Evolutionary conservation across 2,113 vertebrate genomes (phyloP).

Genomic region (Xenopus laevis): DNA sequence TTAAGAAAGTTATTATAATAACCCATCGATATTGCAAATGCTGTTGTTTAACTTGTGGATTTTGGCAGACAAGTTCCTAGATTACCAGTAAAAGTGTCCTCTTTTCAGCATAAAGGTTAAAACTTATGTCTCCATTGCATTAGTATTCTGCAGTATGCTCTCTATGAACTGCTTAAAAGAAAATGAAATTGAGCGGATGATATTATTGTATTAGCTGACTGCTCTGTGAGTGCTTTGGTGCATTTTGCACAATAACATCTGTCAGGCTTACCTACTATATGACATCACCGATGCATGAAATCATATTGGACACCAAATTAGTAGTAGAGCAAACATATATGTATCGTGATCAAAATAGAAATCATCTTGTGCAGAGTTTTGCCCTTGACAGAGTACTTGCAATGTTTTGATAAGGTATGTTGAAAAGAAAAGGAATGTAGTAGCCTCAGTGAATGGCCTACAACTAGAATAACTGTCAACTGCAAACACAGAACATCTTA

Average conservation of each 20-base stretch:
- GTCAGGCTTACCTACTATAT: background rate
- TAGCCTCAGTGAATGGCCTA: too few relatives aligned
- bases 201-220: background rate
- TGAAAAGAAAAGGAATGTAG: too few relatives aligned
- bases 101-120: background rate
- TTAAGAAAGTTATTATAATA: too few relatives aligned
- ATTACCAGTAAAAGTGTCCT: background rate
- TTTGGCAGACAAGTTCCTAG: background rate
- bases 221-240: background rate
- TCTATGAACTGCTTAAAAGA: background rate
- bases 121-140: background rate
- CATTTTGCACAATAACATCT: background rate
- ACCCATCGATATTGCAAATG: too few relatives aligned
- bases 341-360: too few relatives aligned
- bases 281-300: background rate
- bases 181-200: constrained; percentile 1
- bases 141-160: background rate
- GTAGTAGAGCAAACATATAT: too few relatives aligned
- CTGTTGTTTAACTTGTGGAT: background rate
- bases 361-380: too few relatives aligned
- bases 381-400: too few relatives aligned
- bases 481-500: too few relatives aligned
- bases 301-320: too few relatives aligned
- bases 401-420: too few relatives aligned
- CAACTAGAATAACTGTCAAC: too few relatives aligned